phyloP scores from a whole-genome alignment of 2,797 vertebrate genomes.

The Enteromius argenteus region DNA sequence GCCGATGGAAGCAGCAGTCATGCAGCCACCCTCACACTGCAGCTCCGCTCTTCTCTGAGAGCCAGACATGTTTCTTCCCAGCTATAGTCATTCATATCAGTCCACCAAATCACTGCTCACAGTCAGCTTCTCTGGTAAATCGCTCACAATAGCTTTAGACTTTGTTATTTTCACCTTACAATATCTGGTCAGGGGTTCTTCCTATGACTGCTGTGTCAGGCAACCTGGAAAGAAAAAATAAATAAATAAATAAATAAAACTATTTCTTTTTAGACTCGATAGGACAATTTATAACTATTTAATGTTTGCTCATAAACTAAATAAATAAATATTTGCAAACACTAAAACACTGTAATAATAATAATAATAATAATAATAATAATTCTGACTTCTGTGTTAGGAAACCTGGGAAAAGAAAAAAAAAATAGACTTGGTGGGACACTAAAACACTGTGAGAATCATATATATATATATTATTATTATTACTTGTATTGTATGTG shows the following conservation, averaged over 20 bases:
- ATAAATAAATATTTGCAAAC: too few relatives aligned
- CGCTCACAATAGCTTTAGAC: neutral
- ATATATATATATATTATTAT: too few relatives aligned
- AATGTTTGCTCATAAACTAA: too few relatives aligned
- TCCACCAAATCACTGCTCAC: slow-evolving; percentile 7
- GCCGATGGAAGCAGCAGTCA: slow-evolving; percentile 18
- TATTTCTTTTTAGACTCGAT: neutral
- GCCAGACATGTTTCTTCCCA: slow-evolving; percentile 15
- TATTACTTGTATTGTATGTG: too few relatives aligned
- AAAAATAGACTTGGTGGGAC: too few relatives aligned
- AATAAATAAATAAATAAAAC: too few relatives aligned
- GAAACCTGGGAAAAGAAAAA: too few relatives aligned
- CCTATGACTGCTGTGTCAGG: neutral
- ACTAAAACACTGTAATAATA: too few relatives aligned
- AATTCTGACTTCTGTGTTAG: too few relatives aligned
- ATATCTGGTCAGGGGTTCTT: neutral
- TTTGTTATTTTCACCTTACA: neutral
- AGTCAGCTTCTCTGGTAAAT: slow-evolving; percentile 18
- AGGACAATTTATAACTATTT: neutral
- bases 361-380: too few relatives aligned
- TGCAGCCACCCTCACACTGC: slow-evolving; percentile 24
- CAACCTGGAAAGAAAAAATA: neutral
- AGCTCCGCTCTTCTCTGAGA: slow-evolving; percentile 19
- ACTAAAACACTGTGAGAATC: too few relatives aligned
- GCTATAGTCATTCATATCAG: slow-evolving; percentile 27